Base-by-base conservation (phyloP, 2,113 vertebrate species). In the Coturnix japonica region DNA sequence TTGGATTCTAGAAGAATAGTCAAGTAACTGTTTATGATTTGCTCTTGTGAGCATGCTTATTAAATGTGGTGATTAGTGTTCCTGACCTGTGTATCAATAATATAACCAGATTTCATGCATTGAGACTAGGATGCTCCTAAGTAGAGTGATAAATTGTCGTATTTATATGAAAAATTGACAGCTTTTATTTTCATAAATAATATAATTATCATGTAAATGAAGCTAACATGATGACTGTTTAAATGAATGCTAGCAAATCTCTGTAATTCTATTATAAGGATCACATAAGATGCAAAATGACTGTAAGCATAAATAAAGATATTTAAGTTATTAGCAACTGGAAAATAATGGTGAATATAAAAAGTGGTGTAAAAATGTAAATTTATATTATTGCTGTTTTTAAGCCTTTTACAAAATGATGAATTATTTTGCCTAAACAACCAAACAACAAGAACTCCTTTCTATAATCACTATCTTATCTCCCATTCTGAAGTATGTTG, bases 151-250 rank as follows among this genome's bases (percentile, higher is more conserved):
- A 75, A 5, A 20, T 78, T 88, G 66, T 13, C n/a, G 53, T 66
- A 93, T 88, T 91, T 66, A 59, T 37, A 84, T 53, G 21, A 33
- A 90, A 95, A 95, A 86, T 21, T 4, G 69, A 67, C 49, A 89
- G 28, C 39, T 67, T 5, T 25, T 49, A 25, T 25, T 49, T 49
- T 49, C 25, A 47, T 49, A 49, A 49, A 25, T 49, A 49, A 49
- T 49, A 22, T 59, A 81, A 63, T 76, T 79, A 79, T 65, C 35
- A 79, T 63, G 59, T 41, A 79, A 91, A 93, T 70, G 33, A 73
- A 69, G 9, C 4, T 33, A 54, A 33, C 44, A 78, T 28, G 89
- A 76, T 63, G 64, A 12, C 19, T 66, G 49, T 54, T n/a, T 13
- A 89, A 70, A 57, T 21, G 1, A 46, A 66, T 75, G 46, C 70